Percentiles rank a stretch among this genome's conserved stretches.
These are phyloP conservation scores for Tachysurus fulvidraco DNA, from an alignment of 2,113 vertebrate genomes.

Conservation along the genomic window DNA sequence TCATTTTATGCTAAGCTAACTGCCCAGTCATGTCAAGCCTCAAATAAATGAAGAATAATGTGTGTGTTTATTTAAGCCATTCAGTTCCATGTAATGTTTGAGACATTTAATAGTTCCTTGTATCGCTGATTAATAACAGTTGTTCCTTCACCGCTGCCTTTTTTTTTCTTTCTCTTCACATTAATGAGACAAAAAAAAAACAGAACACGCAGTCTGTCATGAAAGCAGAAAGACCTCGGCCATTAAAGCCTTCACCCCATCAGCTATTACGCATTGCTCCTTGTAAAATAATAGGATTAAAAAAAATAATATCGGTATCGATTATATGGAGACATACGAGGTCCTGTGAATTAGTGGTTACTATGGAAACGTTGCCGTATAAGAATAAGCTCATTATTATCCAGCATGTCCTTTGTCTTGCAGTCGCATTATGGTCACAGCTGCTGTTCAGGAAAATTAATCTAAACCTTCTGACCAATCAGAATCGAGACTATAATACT, in stretches of 20 bases:
- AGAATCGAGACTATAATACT: too few relatives aligned
- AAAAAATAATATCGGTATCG: neutral
- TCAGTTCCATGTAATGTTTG: too few relatives aligned
- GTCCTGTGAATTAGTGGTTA: too few relatives aligned
- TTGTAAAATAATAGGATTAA: neutral
- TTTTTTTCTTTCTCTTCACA: neutral
- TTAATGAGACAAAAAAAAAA: too few relatives aligned
- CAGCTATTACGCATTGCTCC: neutral
- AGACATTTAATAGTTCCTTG: too few relatives aligned
- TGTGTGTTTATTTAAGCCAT: too few relatives aligned
- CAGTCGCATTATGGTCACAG: neutral
- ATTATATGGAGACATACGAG: too few relatives aligned
- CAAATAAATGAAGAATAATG: neutral
- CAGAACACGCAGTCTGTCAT: neutral
- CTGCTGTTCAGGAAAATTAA: neutral
- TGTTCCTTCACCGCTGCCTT: neutral
- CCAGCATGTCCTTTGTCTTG: neutral
- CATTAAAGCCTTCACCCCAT: neutral
- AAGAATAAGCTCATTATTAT: neutral
- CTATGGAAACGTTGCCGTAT: neutral
- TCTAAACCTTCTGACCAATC: neutral
- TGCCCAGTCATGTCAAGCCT: neutral
- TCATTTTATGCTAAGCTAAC: neutral
- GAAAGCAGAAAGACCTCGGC: neutral
- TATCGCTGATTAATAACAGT: too few relatives aligned